phyloP scores from a whole-genome alignment of 2,113 vertebrate genomes.

The Ageneiosus marmoratus region DNA sequence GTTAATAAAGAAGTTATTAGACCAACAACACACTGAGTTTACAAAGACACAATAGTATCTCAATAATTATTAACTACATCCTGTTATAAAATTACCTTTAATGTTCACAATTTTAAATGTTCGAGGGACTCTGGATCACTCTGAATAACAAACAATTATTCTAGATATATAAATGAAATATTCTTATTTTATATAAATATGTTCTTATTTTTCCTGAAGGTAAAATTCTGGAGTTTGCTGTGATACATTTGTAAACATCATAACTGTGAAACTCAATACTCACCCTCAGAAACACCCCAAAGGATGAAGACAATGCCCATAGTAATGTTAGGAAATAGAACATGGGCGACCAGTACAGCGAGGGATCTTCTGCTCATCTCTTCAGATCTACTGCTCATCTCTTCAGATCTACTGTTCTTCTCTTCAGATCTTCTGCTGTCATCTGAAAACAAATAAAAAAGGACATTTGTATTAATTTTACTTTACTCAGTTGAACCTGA shows the following conservation, averaged over 20 bases:
- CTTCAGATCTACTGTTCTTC: too few relatives aligned
- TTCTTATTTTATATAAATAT: too few relatives aligned
- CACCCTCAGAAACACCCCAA: slow-evolving; percentile 11
- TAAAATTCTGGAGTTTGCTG: not conserved
- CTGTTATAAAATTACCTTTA: not conserved
- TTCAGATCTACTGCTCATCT: too few relatives aligned
- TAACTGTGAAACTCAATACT: not conserved
- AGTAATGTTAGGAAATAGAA: not conserved
- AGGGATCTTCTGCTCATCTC: not conserved
- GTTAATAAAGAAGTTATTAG: not conserved
- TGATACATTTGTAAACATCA: not conserved
- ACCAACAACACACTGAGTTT: not conserved
- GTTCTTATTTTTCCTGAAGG: too few relatives aligned
- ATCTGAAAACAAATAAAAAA: slow-evolving; percentile 2
- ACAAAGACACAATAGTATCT: not conserved
- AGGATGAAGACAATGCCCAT: not conserved
- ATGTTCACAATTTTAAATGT: not conserved
- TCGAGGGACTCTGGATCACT: too few relatives aligned
- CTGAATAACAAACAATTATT: too few relatives aligned
- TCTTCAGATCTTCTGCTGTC: not conserved
- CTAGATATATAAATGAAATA: too few relatives aligned
- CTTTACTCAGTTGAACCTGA: not conserved
- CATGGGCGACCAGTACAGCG: not conserved
- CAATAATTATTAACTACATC: too few relatives aligned
- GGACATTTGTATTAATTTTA: not conserved